Evolutionary conservation across 2,797 vertebrate genomes (phyloP).

Genomic region (Champsocephalus gunnari): DNA sequence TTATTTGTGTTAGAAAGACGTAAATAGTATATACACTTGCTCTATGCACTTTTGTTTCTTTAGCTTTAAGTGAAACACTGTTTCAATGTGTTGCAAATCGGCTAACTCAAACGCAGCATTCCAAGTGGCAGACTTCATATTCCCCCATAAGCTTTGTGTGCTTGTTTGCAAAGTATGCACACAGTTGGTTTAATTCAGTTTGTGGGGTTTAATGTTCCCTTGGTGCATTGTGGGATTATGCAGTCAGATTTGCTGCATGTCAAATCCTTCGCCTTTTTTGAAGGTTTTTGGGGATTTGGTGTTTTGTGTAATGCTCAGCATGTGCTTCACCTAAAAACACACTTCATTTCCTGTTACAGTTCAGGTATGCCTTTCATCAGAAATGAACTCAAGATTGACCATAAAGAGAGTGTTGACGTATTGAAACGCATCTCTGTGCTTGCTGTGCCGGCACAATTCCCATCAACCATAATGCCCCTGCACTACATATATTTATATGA

Average conservation of each 20-base stretch:
- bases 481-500: constrained; percentile 20
- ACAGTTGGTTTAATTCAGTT: constrained; percentile 61
- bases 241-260: constrained; percentile 62
- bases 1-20: not conserved
- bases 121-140: constrained; percentile 34
- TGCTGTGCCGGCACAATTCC: constrained; percentile 16
- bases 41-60: constrained; percentile 2
- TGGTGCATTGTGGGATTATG: constrained; percentile 61
- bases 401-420: constrained; percentile 23
- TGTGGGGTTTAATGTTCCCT: constrained; percentile 43
- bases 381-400: constrained; percentile 36
- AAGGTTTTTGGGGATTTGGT: constrained; percentile 48
- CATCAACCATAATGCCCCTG: constrained; percentile 39
- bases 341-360: constrained; percentile 28
- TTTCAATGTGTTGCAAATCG: constrained; percentile 12
- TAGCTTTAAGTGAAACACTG: constrained; percentile 2
- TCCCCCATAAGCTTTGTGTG: constrained; percentile 35
- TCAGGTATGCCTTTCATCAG: constrained; percentile 23
- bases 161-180: constrained; percentile 37
- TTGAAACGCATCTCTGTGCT: constrained; percentile 25
- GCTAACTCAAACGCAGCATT: constrained; percentile 21
- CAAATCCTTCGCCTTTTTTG: constrained; percentile 49
- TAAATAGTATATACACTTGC: constrained; percentile 3
- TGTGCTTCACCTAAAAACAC: constrained; percentile 40
- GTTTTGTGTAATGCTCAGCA: constrained; percentile 38